Base-by-base conservation (phyloP, 92 coral and sea anemone species). In the Zoanthus gigantus region DNA sequence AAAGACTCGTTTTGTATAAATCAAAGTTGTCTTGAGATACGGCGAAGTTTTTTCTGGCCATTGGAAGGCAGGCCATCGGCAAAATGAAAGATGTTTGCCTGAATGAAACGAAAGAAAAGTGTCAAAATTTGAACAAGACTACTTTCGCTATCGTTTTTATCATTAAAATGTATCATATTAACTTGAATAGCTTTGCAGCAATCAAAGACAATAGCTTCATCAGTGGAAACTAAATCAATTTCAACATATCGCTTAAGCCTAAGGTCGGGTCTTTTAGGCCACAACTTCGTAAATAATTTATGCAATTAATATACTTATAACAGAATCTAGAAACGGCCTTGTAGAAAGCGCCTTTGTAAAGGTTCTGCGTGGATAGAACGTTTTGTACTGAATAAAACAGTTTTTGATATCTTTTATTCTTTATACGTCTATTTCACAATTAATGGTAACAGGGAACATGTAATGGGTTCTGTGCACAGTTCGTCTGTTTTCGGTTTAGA, bases 351-450 rank as follows among this genome's bases (percentile, higher is more conserved):
- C 63, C 71, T 14, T n/a, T 53, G 71, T 31, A 63, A 81, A 66
- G 53, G 48, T 81, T 63, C 76, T 47, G 85, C 31, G 57, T 81
- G 85, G 57, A 81, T 74, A 81, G 34, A 46, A 81, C 45, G 66
- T 46, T 81, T 81, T 81, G 76, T 81, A 81, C 85, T 31, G 37
- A 81, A 81, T 81, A 81, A 81, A 77, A 81, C 63, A 54, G 14
- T 44, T 81, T 81, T 81, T 81, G 85, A 81, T 81, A 81, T 74
- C 67, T 81, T 81, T 81, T 81, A 81, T n/a, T 32, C 53, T 65
- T 23, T 23, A 23, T 23, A 34, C 52, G 83, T 79, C 72, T 79
- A 65, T 81, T 47, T 66, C 76, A 9, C 18, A 9, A 28, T 63
- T 63, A 23, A 7, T 46, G 85, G 9, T 13, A 46, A 80, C 63